These are phyloP conservation scores for Macquaria ambigua DNA, from an alignment of 2,113 vertebrate species.

Conservation along the genomic window DNA sequence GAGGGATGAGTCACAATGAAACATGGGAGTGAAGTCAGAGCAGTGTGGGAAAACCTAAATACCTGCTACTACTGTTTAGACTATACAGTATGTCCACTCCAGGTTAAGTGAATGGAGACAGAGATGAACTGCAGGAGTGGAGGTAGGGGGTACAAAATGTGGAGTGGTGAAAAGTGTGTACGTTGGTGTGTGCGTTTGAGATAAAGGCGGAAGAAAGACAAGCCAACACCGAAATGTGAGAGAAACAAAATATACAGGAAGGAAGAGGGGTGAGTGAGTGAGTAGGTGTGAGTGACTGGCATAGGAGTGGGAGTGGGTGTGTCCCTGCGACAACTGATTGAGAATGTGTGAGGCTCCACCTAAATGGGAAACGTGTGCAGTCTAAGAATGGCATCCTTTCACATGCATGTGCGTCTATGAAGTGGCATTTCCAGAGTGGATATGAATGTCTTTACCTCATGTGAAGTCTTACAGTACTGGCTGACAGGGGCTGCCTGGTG, in stretches of 20 bases:
- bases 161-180: neutral
- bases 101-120: neutral
- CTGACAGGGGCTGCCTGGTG: neutral
- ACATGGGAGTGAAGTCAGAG: conserved; percentile 28
- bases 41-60: conserved; percentile 27
- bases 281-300: conserved; percentile 36
- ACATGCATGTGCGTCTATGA: conserved; percentile 15
- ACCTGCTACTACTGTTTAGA: conserved; percentile 31
- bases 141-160: neutral
- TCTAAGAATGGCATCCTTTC: conserved; percentile 52
- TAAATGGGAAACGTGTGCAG: conserved; percentile 49
- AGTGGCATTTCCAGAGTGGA: conserved; percentile 41
- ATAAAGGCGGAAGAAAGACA: neutral
- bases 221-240: neutral
- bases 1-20: conserved; percentile 1
- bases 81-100: neutral
- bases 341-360: conserved; percentile 41
- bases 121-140: neutral
- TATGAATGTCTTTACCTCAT: conserved; percentile 41
- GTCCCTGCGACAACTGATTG: conserved; percentile 34
- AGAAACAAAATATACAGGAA: conserved; percentile 5
- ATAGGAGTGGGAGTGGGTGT: conserved; percentile 36
- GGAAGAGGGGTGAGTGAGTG: conserved; percentile 9
- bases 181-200: neutral
- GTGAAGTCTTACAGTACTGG: conserved; percentile 21